phyloP scores from a whole-genome alignment of 2,888 invertebrate genomes.

The Hypselothyrea guttata region DNA sequence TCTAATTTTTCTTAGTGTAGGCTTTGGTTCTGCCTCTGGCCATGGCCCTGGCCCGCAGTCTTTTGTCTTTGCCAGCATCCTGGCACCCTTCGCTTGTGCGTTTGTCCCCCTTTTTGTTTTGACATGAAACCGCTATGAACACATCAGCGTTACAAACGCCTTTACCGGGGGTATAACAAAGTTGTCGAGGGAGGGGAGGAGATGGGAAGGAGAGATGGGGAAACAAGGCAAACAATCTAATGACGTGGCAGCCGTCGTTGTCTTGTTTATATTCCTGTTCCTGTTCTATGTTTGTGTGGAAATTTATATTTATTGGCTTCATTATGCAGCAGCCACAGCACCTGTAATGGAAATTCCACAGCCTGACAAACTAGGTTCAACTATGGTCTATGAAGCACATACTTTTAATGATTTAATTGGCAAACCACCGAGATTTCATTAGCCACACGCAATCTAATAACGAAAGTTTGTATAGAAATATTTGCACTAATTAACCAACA shows the following conservation, averaged over 20 bases:
- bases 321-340: slow-evolving; percentile 66
- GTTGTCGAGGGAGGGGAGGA: not conserved
- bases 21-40: slow-evolving; percentile 16
- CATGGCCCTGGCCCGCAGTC: slow-evolving; percentile 2
- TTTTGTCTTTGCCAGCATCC: slow-evolving; percentile 9
- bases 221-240: slow-evolving; percentile 75
- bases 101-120: slow-evolving; percentile 78
- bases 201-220: not conserved
- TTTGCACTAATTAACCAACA: not conserved
- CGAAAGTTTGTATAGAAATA: not conserved
- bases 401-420: slow-evolving; percentile 60
- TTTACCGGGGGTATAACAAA: slow-evolving; percentile 46
- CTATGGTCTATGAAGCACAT: slow-evolving; percentile 11
- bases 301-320: slow-evolving; percentile 79
- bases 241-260: slow-evolving; percentile 52
- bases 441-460: slow-evolving; percentile 30
- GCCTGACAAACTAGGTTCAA: slow-evolving; percentile 32
- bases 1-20: no score
- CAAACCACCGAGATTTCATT: slow-evolving; percentile 47
- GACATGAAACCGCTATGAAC: slow-evolving; percentile 82
- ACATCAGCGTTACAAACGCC: slow-evolving; percentile 77
- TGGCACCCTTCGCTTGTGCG: slow-evolving; percentile 23
- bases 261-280: slow-evolving; percentile 45
- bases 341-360: slow-evolving; percentile 25
- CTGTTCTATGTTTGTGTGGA: slow-evolving; percentile 57